Evolutionary conservation across 2,888 invertebrate species (phyloP).

Genomic region (Dryobota labecula): DNA sequence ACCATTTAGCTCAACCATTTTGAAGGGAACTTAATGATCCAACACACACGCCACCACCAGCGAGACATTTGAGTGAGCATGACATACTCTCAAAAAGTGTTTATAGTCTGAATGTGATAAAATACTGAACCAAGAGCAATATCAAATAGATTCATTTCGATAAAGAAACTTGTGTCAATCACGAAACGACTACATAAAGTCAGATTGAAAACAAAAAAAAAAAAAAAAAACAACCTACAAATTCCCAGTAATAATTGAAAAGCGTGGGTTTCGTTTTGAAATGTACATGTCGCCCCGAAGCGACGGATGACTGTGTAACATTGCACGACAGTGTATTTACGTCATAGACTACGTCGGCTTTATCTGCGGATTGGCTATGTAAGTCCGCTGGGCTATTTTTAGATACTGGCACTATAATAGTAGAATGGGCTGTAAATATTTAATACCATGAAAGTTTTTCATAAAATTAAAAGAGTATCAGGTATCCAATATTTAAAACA

Average conservation of each 20-base stretch:
- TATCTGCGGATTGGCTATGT: slow-evolving; percentile 7
- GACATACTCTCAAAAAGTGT: too few relatives aligned
- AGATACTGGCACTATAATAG: background rate
- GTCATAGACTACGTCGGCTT: slow-evolving; percentile 15
- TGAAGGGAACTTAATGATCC: too few relatives aligned
- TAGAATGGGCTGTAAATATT: background rate
- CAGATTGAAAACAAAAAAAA: background rate
- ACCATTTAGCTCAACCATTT: too few relatives aligned
- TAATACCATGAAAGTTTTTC: background rate
- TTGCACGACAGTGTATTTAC: slow-evolving; percentile 10
- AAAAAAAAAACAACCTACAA: background rate
- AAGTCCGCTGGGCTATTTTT: slow-evolving; percentile 16
- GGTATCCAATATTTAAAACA: background rate
- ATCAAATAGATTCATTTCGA: background rate
- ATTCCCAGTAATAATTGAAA: slow-evolving; percentile 1
- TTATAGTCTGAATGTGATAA: background rate
- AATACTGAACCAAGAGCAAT: background rate
- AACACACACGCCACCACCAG: too few relatives aligned
- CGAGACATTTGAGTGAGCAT: too few relatives aligned
- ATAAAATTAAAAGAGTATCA: background rate
- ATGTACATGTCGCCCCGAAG: slow-evolving; percentile 12
- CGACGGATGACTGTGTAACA: slow-evolving; percentile 8
- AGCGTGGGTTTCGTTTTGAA: slow-evolving; percentile 12
- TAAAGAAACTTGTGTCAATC: background rate
- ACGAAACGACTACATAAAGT: background rate